phyloP scores from a whole-genome alignment of 1,140 invertebrate species.

The Cotesia vestalis region DNA sequence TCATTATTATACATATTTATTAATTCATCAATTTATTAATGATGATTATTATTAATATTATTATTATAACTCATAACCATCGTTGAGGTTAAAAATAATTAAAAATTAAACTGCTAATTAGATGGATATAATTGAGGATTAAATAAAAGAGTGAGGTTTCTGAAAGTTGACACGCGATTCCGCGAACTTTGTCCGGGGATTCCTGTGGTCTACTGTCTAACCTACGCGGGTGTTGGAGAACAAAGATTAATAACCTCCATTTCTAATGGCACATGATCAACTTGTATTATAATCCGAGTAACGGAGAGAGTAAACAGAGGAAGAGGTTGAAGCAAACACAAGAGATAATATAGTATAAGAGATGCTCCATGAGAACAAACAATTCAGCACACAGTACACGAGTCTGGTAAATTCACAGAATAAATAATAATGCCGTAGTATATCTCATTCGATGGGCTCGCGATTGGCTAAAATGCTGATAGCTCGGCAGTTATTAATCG shows the following conservation, averaged over 20 bases:
- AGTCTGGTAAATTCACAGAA: constrained; percentile 21
- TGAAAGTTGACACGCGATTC: constrained; percentile 41
- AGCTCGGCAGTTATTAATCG: constrained; percentile 34
- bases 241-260: constrained; percentile 39
- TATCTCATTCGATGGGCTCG: constrained; percentile 20
- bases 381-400: constrained; percentile 13
- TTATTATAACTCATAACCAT: neutral
- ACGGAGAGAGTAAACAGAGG: constrained; percentile 16
- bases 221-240: constrained; percentile 36
- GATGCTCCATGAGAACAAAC: neutral
- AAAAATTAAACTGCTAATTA: too few relatives aligned
- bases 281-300: constrained; percentile 21
- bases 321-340: neutral
- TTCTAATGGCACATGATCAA: constrained; percentile 24
- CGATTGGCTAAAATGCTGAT: constrained; percentile 22
- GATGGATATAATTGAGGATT: neutral
- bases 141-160: constrained; percentile 34
- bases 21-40: constrained; percentile 11
- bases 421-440: constrained; percentile 17
- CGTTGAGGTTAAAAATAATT: neutral
- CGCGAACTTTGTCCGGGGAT: constrained; percentile 13
- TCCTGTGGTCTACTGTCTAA: constrained; percentile 14
- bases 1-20: constrained; percentile 21
- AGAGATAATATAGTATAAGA: neutral
- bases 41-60: neutral